Percentiles rank a stretch among this genome's conserved stretches.
These are phyloP conservation scores for Forficula auricularia DNA, from an alignment of 1,140 invertebrate species.

Conservation along the genomic window DNA sequence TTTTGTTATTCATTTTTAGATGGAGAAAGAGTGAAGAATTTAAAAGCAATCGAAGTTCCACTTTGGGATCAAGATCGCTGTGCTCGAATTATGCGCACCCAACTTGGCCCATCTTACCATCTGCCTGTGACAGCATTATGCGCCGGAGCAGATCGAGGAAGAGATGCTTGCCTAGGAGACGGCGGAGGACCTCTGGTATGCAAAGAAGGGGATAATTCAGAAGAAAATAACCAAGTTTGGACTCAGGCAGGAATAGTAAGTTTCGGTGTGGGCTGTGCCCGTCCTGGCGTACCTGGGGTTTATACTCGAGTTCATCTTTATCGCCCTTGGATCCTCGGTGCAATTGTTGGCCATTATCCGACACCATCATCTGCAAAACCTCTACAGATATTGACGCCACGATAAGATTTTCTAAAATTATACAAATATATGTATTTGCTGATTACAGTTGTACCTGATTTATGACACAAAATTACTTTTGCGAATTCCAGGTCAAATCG, in stretches of 20 bases:
- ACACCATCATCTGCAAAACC: too few relatives aligned
- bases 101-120: slow-evolving; percentile 26
- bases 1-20: slow-evolving; percentile 11
- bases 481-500: too few relatives aligned
- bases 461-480: too few relatives aligned
- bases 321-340: slow-evolving; percentile 15
- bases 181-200: slow-evolving; percentile 50
- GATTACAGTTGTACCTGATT: too few relatives aligned
- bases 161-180: slow-evolving; percentile 42
- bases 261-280: slow-evolving; percentile 43
- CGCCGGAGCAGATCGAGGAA: slow-evolving; percentile 30
- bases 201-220: background rate
- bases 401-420: too few relatives aligned
- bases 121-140: slow-evolving; percentile 31
- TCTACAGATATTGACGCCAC: too few relatives aligned
- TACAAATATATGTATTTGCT: too few relatives aligned
- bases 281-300: slow-evolving; percentile 36
- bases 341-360: too few relatives aligned
- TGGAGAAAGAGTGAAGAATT: slow-evolving; percentile 21
- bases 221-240: slow-evolving; percentile 30
- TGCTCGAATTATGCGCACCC: slow-evolving; percentile 22
- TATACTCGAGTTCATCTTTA: slow-evolving; percentile 35
- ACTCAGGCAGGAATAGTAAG: slow-evolving; percentile 41
- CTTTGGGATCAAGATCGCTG: slow-evolving; percentile 27
- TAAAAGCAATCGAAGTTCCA: slow-evolving; percentile 31